These are phyloP conservation scores for Oegoconia quadripuncta DNA, from an alignment of 2,888 invertebrate genomes.

Conservation along the genomic window DNA sequence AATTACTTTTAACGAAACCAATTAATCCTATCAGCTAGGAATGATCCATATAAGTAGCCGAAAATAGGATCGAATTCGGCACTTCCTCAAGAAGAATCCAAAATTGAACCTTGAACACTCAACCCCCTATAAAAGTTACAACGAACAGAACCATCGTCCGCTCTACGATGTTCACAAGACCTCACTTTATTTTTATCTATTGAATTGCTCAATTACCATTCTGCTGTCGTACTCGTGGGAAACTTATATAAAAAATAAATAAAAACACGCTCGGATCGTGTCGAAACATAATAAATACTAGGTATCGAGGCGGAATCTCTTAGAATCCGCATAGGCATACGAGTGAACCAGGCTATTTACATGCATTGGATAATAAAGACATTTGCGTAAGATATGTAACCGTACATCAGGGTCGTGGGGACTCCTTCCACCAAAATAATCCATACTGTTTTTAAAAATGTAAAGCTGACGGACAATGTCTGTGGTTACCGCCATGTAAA, in stretches of 20 bases:
- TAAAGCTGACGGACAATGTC: too few species aligned
- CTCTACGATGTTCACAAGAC: neutral
- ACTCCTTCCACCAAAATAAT: too few species aligned
- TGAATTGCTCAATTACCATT: slow-evolving; percentile 46
- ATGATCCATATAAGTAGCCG: too few species aligned
- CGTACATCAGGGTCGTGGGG: slow-evolving; percentile 19
- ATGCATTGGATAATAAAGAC: slow-evolving; percentile 31
- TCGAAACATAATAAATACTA: slow-evolving; percentile 52
- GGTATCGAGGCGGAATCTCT: slow-evolving; percentile 61
- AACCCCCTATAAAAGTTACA: neutral
- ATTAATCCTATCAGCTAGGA: too few species aligned
- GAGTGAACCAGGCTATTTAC: slow-evolving; percentile 34
- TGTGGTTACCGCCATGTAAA: too few species aligned
- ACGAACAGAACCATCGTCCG: neutral
- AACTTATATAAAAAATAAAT: slow-evolving; percentile 50
- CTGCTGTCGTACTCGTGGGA: slow-evolving; percentile 61
- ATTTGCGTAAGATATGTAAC: slow-evolving; percentile 31
- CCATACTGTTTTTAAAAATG: too few species aligned
- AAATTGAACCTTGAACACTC: neutral
- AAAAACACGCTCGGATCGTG: slow-evolving; percentile 48
- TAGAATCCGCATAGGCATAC: slow-evolving; percentile 53
- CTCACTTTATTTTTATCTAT: slow-evolving; percentile 35
- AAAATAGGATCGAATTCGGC: too few species aligned
- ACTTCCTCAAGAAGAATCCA: too few species aligned
- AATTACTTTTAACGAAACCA: too few species aligned